A percentile compares a stretch with the other conserved stretches of the same genome.
These are phyloP conservation scores for Scalopus aquaticus DNA, from an alignment of 2,113 vertebrate species.

Conservation along the genomic window DNA sequence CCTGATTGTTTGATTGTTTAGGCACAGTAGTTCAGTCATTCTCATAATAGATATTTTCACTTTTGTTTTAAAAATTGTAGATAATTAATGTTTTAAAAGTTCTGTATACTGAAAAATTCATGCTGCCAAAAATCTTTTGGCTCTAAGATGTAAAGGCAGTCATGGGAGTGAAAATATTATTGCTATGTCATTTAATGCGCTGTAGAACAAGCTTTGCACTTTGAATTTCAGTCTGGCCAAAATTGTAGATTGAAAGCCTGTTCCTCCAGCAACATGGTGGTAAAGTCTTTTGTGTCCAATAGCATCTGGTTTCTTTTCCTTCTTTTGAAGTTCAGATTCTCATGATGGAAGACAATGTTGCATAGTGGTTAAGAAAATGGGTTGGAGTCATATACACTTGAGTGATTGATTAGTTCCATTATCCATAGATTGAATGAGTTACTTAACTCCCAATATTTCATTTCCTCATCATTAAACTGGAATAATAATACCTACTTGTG, in stretches of 20 bases:
- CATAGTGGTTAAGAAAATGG: not conserved
- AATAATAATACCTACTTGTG: not conserved
- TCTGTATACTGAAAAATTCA: not conserved
- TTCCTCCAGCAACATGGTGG: not conserved
- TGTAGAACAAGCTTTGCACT: not conserved
- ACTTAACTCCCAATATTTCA: not conserved
- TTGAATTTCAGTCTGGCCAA: constrained; percentile 36
- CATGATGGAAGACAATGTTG: not conserved
- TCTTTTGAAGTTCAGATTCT: not conserved
- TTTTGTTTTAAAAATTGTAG: constrained; percentile 31
- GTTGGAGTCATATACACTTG: not conserved
- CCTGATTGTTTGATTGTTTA: not conserved
- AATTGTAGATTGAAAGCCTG: too few species aligned
- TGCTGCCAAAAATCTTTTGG: not conserved
- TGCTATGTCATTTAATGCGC: not conserved
- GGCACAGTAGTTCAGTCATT: not conserved
- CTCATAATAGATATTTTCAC: not conserved
- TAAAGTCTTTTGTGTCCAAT: not conserved
- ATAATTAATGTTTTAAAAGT: constrained; percentile 39
- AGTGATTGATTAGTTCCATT: too few species aligned
- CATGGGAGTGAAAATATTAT: not conserved
- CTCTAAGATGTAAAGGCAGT: not conserved
- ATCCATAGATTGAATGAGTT: not conserved
- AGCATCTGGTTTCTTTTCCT: not conserved
- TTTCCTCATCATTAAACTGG: not conserved